Evolutionary conservation across 1,140 invertebrate species (phyloP).

Genomic region (Ceratoteleas bidentatus): DNA sequence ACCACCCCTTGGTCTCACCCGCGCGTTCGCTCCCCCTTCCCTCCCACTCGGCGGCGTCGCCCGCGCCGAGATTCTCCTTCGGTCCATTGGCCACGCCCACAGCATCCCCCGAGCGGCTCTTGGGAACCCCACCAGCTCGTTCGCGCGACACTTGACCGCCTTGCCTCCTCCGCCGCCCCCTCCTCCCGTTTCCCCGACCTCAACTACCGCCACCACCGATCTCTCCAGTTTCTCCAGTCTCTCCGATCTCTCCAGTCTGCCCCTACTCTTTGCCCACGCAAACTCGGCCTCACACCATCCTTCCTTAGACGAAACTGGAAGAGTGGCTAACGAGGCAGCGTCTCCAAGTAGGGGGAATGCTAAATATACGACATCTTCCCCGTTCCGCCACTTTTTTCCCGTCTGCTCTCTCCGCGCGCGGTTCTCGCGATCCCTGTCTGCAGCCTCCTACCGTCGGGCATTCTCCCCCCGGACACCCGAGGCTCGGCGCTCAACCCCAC

Average conservation of each 20-base stretch:
- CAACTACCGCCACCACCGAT: too few species aligned
- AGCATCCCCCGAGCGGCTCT: constrained; percentile 65
- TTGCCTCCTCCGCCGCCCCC: constrained; percentile 50
- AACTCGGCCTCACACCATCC: constrained; percentile 57
- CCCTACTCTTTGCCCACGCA: constrained; percentile 33
- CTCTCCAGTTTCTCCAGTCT: too few species aligned
- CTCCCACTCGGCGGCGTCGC: constrained; percentile 3
- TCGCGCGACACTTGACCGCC: constrained; percentile 27
- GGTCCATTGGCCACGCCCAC: constrained; percentile 72
- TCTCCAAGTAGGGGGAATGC: constrained; percentile 70
- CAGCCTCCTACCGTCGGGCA: constrained; percentile 49
- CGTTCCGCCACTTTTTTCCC: constrained; percentile 33
- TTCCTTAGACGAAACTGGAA: constrained; percentile 62
- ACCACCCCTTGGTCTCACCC: constrained; percentile 9
- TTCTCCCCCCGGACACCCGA: constrained; percentile 41
- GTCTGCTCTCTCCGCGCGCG: not conserved
- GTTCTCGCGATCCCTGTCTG: constrained; percentile 3
- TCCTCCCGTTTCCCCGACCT: constrained; percentile 8
- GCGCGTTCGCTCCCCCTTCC: not conserved
- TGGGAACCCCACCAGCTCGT: constrained; percentile 27
- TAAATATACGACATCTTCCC: constrained; percentile 73
- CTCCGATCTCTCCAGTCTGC: not conserved
- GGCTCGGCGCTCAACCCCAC: constrained; percentile 34
- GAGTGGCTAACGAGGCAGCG: constrained; percentile 74
- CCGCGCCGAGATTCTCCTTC: constrained; percentile 66